Base-by-base conservation (phyloP, 2,797 vertebrate species). In the Sparus aurata region DNA sequence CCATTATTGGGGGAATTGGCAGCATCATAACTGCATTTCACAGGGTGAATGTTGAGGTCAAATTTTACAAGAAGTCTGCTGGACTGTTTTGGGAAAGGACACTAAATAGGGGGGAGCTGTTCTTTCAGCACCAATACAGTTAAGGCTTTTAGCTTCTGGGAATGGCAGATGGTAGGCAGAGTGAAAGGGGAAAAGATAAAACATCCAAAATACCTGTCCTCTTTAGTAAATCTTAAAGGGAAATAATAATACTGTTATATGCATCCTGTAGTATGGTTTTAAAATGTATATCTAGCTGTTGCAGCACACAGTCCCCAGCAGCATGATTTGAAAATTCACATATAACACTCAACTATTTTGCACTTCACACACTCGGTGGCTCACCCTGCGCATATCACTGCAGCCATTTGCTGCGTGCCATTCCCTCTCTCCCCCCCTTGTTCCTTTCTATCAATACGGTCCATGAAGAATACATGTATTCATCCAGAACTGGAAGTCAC, bases 191-290 rank as follows among this genome's bases (percentile, higher is more conserved):
- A 25, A 46, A 22, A 64, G 54, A 49, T 11, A 65, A 45, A 23
- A 18, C 2, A 18, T 59, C 20, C 10, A 23, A 22, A 57, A 47
- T 46, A 34, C 54, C 15, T 30, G 38, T 46, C 34, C 65, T 46
- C 23, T 68, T 74, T 23, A 76, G 57, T 53, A 61, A 69, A 54
- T 23, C 47, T 23, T 53, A 68, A 61, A 43, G 20, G 23, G 18
- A 54, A 68, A 62, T 25, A 62, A 6, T 23, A 38, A 23, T 20
- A 38, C 12, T 30, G 53, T 57, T 57, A 17, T n/a, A 34, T 62
- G 16, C 16, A n/a, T 50, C n/a, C 5, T 10, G 43, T 18, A 22
- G 15, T 45, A 45, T 38, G 38, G 38, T 38, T 38, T 38, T 38
- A 38, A 38, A 38, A 15, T 34, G 18, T 47, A n/a, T 7, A 25